These are phyloP conservation scores for Spinus olivaceus DNA, from an alignment of 2,797 vertebrate genomes.

Conservation along the genomic window DNA sequence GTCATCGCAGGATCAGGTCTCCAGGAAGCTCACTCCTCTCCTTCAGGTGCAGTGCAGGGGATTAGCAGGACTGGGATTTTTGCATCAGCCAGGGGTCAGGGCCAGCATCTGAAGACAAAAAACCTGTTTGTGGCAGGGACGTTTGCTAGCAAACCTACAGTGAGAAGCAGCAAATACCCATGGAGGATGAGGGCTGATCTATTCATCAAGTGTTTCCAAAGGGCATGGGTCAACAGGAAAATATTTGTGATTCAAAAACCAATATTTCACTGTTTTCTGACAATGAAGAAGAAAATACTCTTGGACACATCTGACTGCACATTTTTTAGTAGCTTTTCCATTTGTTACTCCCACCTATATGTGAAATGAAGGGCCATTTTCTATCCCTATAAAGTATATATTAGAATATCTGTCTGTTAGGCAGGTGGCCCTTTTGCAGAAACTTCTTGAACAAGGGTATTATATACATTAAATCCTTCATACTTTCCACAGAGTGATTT, in stretches of 20 bases:
- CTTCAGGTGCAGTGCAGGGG: not conserved
- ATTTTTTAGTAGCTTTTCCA: not conserved
- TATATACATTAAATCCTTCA: not conserved
- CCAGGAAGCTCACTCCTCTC: not conserved
- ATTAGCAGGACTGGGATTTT: not conserved
- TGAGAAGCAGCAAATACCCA: not conserved
- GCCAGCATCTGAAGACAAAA: not conserved
- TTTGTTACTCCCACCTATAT: fast-evolving
- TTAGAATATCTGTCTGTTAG: not conserved
- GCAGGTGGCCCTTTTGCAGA: not conserved
- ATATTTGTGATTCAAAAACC: not conserved
- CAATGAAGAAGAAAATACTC: not conserved
- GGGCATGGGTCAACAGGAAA: not conserved
- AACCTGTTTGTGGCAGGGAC: not conserved
- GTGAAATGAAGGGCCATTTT: not conserved
- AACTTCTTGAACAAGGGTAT: not conserved
- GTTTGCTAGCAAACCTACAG: not conserved
- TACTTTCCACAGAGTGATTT: not conserved
- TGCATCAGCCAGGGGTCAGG: not conserved
- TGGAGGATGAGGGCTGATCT: not conserved
- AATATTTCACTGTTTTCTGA: not conserved
- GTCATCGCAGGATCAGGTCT: not conserved
- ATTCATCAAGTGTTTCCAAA: not conserved
- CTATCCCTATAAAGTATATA: not conserved
- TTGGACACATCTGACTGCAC: not conserved